Evolutionary conservation across 2,113 vertebrate species (phyloP).

Genomic region (Microtus richardsoni): DNA sequence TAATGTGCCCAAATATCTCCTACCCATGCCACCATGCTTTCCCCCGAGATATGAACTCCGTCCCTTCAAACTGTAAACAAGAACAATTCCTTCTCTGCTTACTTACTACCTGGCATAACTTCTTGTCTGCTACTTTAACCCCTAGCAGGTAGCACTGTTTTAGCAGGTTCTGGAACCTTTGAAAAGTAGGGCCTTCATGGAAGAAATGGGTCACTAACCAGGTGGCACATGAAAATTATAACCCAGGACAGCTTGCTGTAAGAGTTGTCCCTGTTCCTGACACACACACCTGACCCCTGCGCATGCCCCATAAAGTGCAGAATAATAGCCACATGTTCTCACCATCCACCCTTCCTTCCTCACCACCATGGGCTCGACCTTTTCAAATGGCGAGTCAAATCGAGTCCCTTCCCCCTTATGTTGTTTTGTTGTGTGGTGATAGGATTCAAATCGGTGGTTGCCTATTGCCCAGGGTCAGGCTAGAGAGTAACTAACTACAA

Average conservation of each 20-base stretch:
- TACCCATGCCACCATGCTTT: background rate
- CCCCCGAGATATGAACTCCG: background rate
- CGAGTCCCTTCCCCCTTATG: background rate
- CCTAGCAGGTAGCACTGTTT: background rate
- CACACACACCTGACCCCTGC: background rate
- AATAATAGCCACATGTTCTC: background rate
- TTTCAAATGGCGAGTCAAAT: background rate
- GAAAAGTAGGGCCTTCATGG: background rate
- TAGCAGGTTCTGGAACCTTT: background rate
- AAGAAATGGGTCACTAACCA: background rate
- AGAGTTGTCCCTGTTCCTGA: background rate
- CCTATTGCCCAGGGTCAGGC: background rate
- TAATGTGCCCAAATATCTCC: background rate
- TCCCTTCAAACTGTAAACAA: background rate
- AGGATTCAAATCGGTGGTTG: background rate
- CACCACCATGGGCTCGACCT: background rate
- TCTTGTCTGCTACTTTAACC: background rate
- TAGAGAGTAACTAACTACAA: background rate
- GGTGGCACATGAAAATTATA: background rate
- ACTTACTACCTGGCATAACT: background rate
- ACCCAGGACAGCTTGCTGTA: background rate
- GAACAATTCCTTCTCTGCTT: background rate
- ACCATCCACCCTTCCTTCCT: background rate
- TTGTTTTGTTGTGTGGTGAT: background rate
- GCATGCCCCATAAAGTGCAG: background rate